These are phyloP conservation scores for Philopedon plagiatum DNA, from an alignment of 2,888 invertebrate genomes.

Conservation along the genomic window DNA sequence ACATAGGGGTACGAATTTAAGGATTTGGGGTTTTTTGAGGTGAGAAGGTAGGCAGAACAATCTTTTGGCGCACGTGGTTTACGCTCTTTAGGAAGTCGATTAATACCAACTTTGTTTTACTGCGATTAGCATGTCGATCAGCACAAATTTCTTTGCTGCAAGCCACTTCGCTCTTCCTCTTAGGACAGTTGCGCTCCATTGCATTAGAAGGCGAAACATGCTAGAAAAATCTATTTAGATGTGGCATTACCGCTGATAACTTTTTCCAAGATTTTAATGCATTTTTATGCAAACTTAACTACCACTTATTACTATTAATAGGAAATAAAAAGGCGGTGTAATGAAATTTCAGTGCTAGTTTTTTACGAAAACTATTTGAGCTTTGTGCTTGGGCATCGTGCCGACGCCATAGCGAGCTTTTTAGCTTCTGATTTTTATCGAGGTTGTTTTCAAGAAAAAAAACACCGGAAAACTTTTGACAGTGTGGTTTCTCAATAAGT, in stretches of 20 bases:
- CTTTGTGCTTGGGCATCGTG: slow-evolving; percentile 40
- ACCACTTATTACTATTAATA: slow-evolving; percentile 47
- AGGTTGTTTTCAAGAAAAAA: background rate
- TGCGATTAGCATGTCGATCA: too few species aligned
- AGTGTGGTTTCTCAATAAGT: background rate
- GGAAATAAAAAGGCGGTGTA: slow-evolving; percentile 46
- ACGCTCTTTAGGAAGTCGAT: too few species aligned
- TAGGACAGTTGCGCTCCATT: too few species aligned
- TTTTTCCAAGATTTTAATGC: slow-evolving; percentile 31
- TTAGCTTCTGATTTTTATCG: slow-evolving; percentile 26
- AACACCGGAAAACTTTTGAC: background rate
- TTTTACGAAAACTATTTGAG: slow-evolving; percentile 28
- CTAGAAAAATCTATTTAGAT: background rate
- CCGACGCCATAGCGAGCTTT: slow-evolving; percentile 24
- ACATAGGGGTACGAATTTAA: too few species aligned
- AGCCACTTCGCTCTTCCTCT: too few species aligned
- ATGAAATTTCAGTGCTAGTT: slow-evolving; percentile 48
- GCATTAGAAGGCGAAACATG: too few species aligned
- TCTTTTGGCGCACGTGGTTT: too few species aligned
- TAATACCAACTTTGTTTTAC: too few species aligned
- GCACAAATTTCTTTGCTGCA: too few species aligned
- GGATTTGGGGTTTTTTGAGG: too few species aligned
- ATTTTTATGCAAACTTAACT: slow-evolving; percentile 38
- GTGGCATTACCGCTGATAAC: background rate
- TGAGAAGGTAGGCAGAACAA: too few species aligned